Evolutionary conservation across 2,888 invertebrate species (phyloP).

Genomic region (Gari tellinella): DNA sequence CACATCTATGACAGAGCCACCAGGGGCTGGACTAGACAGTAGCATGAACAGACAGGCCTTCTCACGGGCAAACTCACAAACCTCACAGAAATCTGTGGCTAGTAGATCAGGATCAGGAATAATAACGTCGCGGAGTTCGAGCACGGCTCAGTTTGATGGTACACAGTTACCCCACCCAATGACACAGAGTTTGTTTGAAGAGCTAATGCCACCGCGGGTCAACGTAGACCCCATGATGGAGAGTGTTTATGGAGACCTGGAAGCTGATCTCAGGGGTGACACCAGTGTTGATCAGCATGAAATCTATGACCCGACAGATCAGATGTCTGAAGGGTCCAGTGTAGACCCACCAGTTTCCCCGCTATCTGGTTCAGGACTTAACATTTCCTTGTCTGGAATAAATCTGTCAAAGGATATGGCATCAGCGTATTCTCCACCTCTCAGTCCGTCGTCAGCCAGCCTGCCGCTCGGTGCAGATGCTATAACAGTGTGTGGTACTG

Average conservation of each 20-base stretch:
- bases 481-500: conserved; percentile 10
- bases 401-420: conserved; percentile 12
- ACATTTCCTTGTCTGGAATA: conserved; percentile 23
- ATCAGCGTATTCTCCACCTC: background rate
- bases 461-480: conserved; percentile 5
- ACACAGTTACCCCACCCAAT: conserved; percentile 46
- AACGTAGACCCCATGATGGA: conserved; percentile 77
- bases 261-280: conserved; percentile 71
- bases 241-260: conserved; percentile 81
- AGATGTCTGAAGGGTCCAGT: conserved; percentile 58
- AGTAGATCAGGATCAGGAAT: conserved; percentile 15
- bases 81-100: conserved; percentile 27
- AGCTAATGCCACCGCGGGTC: conserved; percentile 60
- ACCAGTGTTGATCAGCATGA: conserved; percentile 30
- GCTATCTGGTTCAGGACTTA: conserved; percentile 19
- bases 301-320: conserved; percentile 56
- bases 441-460: conserved; percentile 8
- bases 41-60: background rate
- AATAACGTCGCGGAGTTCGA: conserved; percentile 12
- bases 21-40: background rate
- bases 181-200: conserved; percentile 72
- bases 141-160: conserved; percentile 13
- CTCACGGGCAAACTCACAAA: conserved; percentile 29
- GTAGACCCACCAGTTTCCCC: conserved; percentile 64
- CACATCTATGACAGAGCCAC: conserved; percentile 15